phyloP scores from a whole-genome alignment of 2,888 invertebrate species.

The Callyntrura guangdongensis region DNA sequence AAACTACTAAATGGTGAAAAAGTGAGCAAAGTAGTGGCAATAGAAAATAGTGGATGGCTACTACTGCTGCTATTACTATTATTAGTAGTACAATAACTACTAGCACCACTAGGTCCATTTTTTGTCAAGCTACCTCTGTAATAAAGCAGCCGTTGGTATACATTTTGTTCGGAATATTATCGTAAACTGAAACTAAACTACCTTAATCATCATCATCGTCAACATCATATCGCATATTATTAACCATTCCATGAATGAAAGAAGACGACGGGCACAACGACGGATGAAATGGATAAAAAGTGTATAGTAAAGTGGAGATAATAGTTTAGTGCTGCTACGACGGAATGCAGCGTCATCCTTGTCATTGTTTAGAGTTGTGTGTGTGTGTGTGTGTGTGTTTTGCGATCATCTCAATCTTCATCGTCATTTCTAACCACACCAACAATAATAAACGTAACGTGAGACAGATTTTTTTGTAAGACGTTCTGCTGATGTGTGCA shows the following conservation, averaged over 20 bases:
- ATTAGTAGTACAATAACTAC: background rate
- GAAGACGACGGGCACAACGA: constrained; percentile 43
- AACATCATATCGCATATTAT: background rate
- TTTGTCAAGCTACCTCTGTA: constrained; percentile 39
- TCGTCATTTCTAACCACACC: constrained; percentile 16
- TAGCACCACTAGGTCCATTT: constrained; percentile 29
- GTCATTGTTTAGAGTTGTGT: constrained; percentile 71
- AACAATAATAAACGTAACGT: constrained; percentile 31
- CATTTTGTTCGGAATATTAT: constrained; percentile 22
- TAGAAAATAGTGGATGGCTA: background rate
- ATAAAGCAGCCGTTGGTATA: constrained; percentile 34
- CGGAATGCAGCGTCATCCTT: constrained; percentile 75
- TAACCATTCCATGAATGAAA: constrained; percentile 68
- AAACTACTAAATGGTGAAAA: background rate
- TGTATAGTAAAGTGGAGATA: constrained; percentile 27
- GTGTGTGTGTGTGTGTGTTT: constrained; percentile 47
- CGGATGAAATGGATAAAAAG: constrained; percentile 78
- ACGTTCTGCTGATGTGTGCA: background rate
- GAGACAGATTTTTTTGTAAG: constrained; percentile 40
- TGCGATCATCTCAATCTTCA: constrained; percentile 55
- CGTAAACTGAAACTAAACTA: constrained; percentile 8
- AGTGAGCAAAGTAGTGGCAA: background rate
- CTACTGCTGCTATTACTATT: background rate
- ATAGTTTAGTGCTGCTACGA: constrained; percentile 17
- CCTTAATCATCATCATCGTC: constrained; percentile 54